A percentile compares a stretch with the other conserved stretches of the same genome.
Conservation (phyloP, 1,140 invertebrate genomes). For the Caenorhabditis elegans region WBcel235 BX284604.4:8080501-8081000, state of each 20-base stretch:
- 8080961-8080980: conserved; percentile 8
- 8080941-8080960: conserved; percentile 6
- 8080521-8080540: conserved; percentile 19
- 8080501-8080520: conserved; percentile 15
- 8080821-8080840: conserved; percentile 17
- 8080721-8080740: neutral
- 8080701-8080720: neutral
- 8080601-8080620: neutral
- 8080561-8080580: neutral
- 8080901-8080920: neutral
- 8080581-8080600: neutral
- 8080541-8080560: neutral
- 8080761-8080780: neutral
- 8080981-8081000: conserved; percentile 21
- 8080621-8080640: neutral
- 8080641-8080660: neutral
- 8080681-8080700: neutral
- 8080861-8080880: conserved; percentile 12
- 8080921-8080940: conserved; percentile 8
- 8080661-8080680: neutral
- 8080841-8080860: conserved; percentile 26
- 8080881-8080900: neutral
- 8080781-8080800: conserved; percentile 29
- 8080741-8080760: neutral
- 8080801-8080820: neutral